These are phyloP conservation scores for Benthosema pterotum DNA, from an alignment of 2,797 vertebrate species.

Conservation along the genomic window DNA sequence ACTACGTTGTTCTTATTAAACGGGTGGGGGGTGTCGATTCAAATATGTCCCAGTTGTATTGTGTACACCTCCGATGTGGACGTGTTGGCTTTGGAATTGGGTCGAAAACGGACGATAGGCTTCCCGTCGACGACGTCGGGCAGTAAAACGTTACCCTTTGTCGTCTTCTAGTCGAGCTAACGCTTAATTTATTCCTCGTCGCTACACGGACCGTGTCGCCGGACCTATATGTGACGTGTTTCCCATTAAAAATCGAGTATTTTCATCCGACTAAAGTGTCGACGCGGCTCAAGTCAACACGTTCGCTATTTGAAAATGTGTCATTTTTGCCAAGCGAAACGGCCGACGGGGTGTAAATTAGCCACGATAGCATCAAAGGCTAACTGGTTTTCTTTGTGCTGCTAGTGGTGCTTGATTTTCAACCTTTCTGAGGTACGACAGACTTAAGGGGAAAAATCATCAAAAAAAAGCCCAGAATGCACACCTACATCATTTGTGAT, in stretches of 20 bases:
- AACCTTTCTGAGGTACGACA: constrained; percentile 5
- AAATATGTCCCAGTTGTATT: too few relatives aligned
- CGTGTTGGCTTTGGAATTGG: neutral
- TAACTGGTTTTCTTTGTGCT: constrained; percentile 68
- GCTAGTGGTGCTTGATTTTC: constrained; percentile 13
- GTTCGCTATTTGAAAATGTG: too few relatives aligned
- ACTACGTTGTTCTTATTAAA: constrained; percentile 6
- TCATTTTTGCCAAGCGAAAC: too few relatives aligned
- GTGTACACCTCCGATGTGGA: neutral
- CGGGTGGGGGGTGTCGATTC: neutral
- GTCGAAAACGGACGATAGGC: neutral
- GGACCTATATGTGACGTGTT: too few relatives aligned
- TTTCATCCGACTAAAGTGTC: too few relatives aligned
- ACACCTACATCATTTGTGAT: too few relatives aligned
- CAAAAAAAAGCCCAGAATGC: too few relatives aligned
- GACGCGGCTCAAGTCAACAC: too few relatives aligned
- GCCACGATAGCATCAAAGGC: constrained; percentile 30
- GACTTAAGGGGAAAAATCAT: neutral
- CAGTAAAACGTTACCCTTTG: neutral
- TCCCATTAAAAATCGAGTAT: too few relatives aligned
- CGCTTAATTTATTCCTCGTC: too few relatives aligned
- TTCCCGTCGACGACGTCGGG: neutral
- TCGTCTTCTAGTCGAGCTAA: neutral
- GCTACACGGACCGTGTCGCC: too few relatives aligned
- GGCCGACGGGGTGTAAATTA: too few relatives aligned